Evolutionary conservation across 2,888 invertebrate genomes (phyloP).

Genomic region (Drosophila tripunctata): DNA sequence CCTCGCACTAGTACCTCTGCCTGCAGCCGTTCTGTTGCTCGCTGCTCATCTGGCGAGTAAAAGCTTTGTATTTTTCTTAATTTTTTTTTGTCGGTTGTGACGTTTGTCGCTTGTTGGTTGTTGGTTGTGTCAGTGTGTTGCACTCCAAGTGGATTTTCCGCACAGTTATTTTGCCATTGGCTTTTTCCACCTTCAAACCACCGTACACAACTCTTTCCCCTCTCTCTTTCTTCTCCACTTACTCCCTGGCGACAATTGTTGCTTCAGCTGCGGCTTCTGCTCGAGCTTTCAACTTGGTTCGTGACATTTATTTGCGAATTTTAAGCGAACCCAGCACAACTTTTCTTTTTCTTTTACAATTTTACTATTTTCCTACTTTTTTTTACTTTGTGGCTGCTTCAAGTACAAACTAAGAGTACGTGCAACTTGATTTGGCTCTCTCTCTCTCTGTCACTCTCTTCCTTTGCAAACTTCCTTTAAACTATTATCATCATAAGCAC

Average conservation of each 20-base stretch:
- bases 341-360: slow-evolving; percentile 38
- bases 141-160: slow-evolving; percentile 57
- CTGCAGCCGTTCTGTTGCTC: neutral
- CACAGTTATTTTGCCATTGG: slow-evolving; percentile 58
- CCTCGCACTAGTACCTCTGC: neutral
- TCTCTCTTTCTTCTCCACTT: neutral
- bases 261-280: slow-evolving; percentile 54
- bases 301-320: slow-evolving; percentile 77
- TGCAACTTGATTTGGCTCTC: slow-evolving; percentile 65
- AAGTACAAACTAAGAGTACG: slow-evolving; percentile 54
- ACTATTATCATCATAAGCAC: slow-evolving; percentile 49
- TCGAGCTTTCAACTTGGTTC: slow-evolving; percentile 56
- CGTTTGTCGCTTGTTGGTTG: slow-evolving; percentile 15
- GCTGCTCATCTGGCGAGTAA: slow-evolving; percentile 24
- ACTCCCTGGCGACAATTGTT: slow-evolving; percentile 64
- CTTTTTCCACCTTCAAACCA: slow-evolving; percentile 21
- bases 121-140: slow-evolving; percentile 10
- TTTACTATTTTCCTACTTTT: slow-evolving; percentile 31
- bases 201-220: neutral
- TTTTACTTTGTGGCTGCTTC: neutral
- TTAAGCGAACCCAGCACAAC: slow-evolving; percentile 43
- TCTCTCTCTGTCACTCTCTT: slow-evolving; percentile 4
- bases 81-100: slow-evolving; percentile 28
- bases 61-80: slow-evolving; percentile 55
- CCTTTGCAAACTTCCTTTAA: slow-evolving; percentile 8